phyloP scores from a whole-genome alignment of 2,113 vertebrate species.

The Tursiops truncatus region DNA sequence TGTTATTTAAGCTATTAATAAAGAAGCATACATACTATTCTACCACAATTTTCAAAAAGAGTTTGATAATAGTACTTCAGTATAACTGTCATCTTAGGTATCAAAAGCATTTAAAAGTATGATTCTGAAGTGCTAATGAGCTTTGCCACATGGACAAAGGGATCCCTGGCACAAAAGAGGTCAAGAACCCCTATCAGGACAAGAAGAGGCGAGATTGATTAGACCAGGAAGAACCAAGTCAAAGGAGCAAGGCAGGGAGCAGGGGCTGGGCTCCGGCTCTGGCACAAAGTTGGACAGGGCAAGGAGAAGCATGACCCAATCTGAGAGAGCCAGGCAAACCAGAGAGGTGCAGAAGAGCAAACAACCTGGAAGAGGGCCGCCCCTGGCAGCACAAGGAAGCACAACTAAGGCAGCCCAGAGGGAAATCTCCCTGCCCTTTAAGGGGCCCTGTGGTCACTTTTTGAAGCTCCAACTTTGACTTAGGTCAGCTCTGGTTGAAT shows the following conservation, averaged over 20 bases:
- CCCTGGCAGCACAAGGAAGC: not conserved
- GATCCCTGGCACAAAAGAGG: not conserved
- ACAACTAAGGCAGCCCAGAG: not conserved
- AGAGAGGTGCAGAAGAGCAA: not conserved
- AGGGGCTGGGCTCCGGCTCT: not conserved
- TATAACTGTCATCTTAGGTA: not conserved
- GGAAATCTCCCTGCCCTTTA: not conserved
- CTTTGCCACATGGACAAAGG: not conserved
- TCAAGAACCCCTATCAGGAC: not conserved
- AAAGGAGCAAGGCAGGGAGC: not conserved
- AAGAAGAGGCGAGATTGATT: not conserved
- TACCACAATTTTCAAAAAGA: not conserved
- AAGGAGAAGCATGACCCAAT: not conserved
- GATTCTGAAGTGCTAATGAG: not conserved
- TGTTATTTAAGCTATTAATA: not conserved
- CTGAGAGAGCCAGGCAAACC: not conserved
- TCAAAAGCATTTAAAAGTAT: not conserved
- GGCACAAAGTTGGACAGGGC: no score
- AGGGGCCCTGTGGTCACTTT: not conserved
- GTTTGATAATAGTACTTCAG: not conserved
- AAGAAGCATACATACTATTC: not conserved
- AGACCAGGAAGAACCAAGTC: not conserved
- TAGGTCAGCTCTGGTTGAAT: not conserved
- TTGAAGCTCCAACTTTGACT: not conserved
- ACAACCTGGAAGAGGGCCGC: rapidly evolving